Evolutionary conservation across 2,113 vertebrate species (phyloP), one percentile per base, ranked within the genome.

Genomic region (Eupsittula cactorum): DNA sequence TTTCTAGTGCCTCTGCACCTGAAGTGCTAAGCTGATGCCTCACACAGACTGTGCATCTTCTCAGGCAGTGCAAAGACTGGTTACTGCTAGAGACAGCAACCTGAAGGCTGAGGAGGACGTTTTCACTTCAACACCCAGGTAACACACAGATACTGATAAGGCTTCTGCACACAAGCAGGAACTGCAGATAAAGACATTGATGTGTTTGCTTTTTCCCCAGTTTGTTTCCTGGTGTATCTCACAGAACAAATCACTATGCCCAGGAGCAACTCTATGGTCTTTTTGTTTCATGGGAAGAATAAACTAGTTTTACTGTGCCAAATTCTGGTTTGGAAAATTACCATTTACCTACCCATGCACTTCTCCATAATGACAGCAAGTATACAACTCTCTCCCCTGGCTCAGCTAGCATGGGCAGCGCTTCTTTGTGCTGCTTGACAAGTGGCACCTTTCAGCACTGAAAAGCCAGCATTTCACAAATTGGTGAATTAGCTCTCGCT

Each of bases 241-340:
- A 68, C 49, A 73, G 18, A 93, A 13, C 37, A 89, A 92, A 92
- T 64, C 82, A 55, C 69, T 69, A 20, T 16, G 17, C 29, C 42
- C 3, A 3, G 10, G 39, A 90, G 71, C 28, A 80, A 50, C 37
- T 76, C 80, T 16, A 50, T 15, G 59, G 59, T 47, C 19, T 42
- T 77, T 88, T 64, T 55, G 13, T 82, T 92, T 35, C 29, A 81
- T 19, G 13, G 16, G 5, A 90, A 92, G 74, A 70, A 77, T 19
- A 11, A 47, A 42, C 70, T 60, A 19, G 25, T 39, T 88, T 86
- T 74, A 70, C 1, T 0, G 7, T 78, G 73, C 85, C 90, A 95
- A 81, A 90, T 47, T 93, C 73, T 94, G 25, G 53, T 71, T 70
- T 82, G 82, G 46, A 92, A 94, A 93, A 96, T 52, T 90, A 97